Percentiles rank a stretch among this genome's conserved stretches.
Evolutionary conservation across 1,140 invertebrate species (phyloP).

Genomic region (Parasteatoda tepidariorum): DNA sequence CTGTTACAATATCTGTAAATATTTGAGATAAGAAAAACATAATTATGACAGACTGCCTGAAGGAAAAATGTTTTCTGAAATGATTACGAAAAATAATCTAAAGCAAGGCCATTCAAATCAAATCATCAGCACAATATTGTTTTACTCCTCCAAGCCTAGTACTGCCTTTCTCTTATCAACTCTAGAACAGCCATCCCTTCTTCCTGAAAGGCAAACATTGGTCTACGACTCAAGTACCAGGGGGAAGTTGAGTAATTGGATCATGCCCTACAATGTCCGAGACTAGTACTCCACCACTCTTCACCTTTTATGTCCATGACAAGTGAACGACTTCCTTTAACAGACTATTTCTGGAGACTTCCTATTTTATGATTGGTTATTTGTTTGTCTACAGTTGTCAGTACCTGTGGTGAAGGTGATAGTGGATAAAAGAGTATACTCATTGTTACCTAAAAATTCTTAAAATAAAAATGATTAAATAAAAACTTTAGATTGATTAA

Average conservation of each 20-base stretch:
- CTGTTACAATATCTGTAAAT: too few species aligned
- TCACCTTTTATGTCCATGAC: constrained; percentile 19
- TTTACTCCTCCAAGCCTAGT: constrained; percentile 26
- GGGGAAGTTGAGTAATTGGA: constrained; percentile 52
- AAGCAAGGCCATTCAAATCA: constrained; percentile 46
- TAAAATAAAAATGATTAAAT: too few species aligned
- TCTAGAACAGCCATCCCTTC: constrained; percentile 25
- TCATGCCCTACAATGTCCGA: constrained; percentile 21
- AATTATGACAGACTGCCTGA: too few species aligned
- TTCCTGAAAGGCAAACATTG: constrained; percentile 54
- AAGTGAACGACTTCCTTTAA: constrained; percentile 41
- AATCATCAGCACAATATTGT: constrained; percentile 49
- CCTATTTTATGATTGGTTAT: not conserved
- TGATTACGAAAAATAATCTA: constrained; percentile 47
- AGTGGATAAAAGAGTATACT: too few species aligned
- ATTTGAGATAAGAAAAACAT: too few species aligned
- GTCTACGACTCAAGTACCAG: constrained; percentile 31
- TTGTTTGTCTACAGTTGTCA: not conserved
- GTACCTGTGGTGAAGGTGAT: not conserved
- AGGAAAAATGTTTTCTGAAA: constrained; percentile 29
- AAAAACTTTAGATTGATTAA: too few species aligned
- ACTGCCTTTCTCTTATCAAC: constrained; percentile 34
- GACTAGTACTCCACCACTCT: not conserved
- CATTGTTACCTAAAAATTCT: too few species aligned
- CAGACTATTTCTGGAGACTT: not conserved